Conservation (phyloP, 2,888 invertebrate species). For the Brachyptera putata region DNA sequence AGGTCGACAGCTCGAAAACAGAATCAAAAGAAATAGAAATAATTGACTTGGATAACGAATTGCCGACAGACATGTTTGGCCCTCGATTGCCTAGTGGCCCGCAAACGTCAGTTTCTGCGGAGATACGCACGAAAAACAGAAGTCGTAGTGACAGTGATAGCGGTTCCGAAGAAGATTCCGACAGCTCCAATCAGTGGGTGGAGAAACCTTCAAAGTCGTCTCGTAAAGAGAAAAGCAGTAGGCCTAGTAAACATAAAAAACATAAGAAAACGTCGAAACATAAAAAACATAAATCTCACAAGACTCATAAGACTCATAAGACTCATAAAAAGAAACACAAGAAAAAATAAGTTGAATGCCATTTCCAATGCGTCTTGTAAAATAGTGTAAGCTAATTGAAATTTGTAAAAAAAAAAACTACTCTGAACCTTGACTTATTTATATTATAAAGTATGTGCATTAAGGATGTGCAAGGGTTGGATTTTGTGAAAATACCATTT, state of each 20-base stretch:
- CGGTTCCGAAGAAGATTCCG: constrained; percentile 8
- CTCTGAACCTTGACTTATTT: no score
- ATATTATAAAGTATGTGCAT: no score
- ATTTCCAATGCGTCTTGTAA: no score
- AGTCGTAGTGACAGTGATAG: neutral
- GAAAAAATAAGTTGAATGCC: neutral
- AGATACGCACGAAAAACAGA: neutral
- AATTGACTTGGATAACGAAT: no score
- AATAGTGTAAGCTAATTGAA: no score
- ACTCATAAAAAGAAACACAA: constrained; percentile 22
- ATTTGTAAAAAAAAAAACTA: no score
- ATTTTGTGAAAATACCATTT: no score
- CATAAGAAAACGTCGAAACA: constrained; percentile 29
- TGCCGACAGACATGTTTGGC: constrained; percentile 19
- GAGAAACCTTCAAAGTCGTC: constrained; percentile 15
- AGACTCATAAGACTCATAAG: constrained; percentile 28
- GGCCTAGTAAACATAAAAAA: constrained; percentile 22
- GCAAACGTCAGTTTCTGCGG: no score
- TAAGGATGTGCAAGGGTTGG: no score
- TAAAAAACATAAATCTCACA: constrained; percentile 27
- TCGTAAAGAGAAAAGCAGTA: constrained; percentile 8
- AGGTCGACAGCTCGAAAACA: neutral
- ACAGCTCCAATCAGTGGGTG: constrained; percentile 13
- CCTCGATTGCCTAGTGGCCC: constrained; percentile 18
- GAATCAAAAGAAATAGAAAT: no score